Evolutionary conservation across 2,113 vertebrate species (phyloP).

Genomic region (Nesogale talazaci): DNA sequence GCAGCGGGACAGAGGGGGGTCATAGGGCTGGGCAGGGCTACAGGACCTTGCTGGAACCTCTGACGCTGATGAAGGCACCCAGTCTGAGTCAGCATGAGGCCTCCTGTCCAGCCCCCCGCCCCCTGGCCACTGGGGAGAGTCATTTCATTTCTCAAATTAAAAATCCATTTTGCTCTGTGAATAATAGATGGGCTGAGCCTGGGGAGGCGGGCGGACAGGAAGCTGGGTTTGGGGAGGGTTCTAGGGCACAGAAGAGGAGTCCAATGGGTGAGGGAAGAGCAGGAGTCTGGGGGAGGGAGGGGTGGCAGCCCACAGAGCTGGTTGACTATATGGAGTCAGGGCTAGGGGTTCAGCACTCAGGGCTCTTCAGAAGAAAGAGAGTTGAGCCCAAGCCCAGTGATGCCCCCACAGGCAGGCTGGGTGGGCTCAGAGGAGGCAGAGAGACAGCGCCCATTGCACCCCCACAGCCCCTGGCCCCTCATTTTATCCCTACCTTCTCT

Average conservation of each 20-base stretch:
- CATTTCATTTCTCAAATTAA: slow-evolving; percentile 84
- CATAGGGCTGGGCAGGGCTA: not conserved
- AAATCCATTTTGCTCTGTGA: slow-evolving; percentile 80
- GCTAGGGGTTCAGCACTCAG: not conserved
- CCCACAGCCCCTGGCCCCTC: not conserved
- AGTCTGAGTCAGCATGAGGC: too few species aligned
- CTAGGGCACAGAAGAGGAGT: not conserved
- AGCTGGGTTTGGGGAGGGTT: slow-evolving; percentile 19
- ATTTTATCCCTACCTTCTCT: not conserved
- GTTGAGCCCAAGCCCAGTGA: not conserved
- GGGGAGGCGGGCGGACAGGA: not conserved
- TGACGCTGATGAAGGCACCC: not conserved
- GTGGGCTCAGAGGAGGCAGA: not conserved
- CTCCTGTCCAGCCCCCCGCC: not conserved
- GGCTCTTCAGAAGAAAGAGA: not conserved
- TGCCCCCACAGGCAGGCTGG: too few species aligned
- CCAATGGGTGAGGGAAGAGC: not conserved
- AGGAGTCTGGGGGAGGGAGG: not conserved
- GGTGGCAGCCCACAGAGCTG: too few species aligned
- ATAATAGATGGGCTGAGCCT: slow-evolving; percentile 77
- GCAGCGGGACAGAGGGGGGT: not conserved
- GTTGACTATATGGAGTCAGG: too few species aligned
- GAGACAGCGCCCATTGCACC: not conserved
- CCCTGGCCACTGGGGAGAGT: slow-evolving; percentile 68
- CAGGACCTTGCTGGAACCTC: not conserved